Percentiles rank a stretch among this genome's conserved stretches.
Conservation (phyloP, 2,888 invertebrate genomes). For the Scaptomyza polygonia region DNA sequence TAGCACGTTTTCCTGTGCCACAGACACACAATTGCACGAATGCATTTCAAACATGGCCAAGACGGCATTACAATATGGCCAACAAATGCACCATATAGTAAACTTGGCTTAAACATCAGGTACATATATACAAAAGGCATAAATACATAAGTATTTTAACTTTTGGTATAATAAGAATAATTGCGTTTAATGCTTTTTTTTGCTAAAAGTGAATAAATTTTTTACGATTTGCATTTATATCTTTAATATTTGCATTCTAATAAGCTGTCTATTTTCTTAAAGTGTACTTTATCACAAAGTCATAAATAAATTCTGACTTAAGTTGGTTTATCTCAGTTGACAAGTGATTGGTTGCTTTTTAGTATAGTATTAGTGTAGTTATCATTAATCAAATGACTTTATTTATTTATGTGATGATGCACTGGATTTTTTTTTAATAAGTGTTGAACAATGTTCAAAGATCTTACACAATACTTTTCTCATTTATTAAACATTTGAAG, state of each 20-base stretch:
- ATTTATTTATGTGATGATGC: background rate
- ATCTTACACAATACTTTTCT: background rate
- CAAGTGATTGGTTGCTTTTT: background rate
- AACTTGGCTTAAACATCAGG: constrained; percentile 5
- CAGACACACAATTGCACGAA: constrained; percentile 13
- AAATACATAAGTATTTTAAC: background rate
- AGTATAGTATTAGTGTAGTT: background rate
- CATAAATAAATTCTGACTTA: background rate
- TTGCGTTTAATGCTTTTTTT: background rate
- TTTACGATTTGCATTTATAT: constrained; percentile 1
- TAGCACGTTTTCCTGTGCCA: constrained; percentile 38
- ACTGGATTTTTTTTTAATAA: too few relatives aligned
- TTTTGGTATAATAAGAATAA: background rate
- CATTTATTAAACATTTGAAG: background rate
- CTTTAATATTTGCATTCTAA: constrained; percentile 1
- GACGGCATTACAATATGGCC: constrained; percentile 11
- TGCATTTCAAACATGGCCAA: constrained; percentile 15
- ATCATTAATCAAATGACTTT: background rate
- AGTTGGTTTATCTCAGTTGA: background rate
- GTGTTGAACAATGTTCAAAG: background rate
- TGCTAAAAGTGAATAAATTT: constrained; percentile 1
- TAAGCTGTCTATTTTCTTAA: background rate
- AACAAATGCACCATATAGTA: constrained; percentile 17
- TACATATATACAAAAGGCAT: background rate
- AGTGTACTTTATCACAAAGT: background rate